Evolutionary conservation across 2,797 vertebrate species (phyloP).

Genomic region (Enoplosus armatus): DNA sequence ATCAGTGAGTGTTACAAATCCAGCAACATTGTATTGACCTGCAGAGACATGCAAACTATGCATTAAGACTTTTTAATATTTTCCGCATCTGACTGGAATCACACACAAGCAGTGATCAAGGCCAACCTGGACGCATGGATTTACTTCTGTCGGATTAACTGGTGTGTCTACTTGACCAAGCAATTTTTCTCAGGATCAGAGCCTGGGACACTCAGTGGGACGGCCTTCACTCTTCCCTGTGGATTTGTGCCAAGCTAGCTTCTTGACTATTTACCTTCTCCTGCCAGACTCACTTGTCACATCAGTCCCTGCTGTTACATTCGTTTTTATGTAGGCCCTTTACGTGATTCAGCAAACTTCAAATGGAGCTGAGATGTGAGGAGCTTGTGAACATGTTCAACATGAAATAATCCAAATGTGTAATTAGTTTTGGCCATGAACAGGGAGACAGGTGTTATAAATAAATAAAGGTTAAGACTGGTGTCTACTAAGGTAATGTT

Average conservation of each 20-base stretch:
- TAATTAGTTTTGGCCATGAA: neutral
- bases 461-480: constrained; percentile 32
- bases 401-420: neutral
- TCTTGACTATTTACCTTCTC: constrained; percentile 10
- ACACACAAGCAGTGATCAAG: neutral
- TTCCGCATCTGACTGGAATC: neutral
- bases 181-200: neutral
- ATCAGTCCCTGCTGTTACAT: neutral
- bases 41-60: neutral
- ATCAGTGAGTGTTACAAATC: constrained; percentile 7
- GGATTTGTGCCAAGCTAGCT: constrained; percentile 67
- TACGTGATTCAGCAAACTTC: neutral
- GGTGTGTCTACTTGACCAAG: neutral
- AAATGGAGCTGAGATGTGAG: neutral
- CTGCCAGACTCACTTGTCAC: constrained; percentile 14
- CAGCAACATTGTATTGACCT: neutral
- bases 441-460: no score
- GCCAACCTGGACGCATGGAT: constrained; percentile 4
- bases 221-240: constrained; percentile 40
- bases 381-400: neutral
- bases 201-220: constrained; percentile 21
- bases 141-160: constrained; percentile 5
- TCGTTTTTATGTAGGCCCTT: constrained; percentile 1
- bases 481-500: constrained; percentile 9
- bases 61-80: neutral